phyloP scores from a whole-genome alignment of 2,113 vertebrate genomes.

The Natator depressus region DNA sequence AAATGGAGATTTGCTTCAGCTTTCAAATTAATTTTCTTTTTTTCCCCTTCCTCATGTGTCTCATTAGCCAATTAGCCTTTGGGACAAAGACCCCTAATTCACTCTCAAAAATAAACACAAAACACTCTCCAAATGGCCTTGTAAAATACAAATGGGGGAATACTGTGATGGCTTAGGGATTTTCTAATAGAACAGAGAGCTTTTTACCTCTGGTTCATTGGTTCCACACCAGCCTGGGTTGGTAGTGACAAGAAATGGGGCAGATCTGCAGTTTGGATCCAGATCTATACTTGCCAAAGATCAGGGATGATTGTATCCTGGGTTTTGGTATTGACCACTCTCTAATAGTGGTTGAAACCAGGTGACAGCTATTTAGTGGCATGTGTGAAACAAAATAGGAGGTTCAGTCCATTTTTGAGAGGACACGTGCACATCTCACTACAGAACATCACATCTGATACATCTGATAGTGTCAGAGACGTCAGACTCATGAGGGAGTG shows the following conservation, averaged over 20 bases:
- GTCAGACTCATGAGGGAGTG: background rate
- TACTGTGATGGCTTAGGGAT: background rate
- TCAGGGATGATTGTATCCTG: background rate
- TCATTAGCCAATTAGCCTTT: background rate
- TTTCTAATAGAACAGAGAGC: background rate
- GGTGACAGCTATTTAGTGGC: background rate
- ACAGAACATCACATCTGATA: accelerated
- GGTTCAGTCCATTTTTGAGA: background rate
- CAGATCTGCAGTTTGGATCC: background rate
- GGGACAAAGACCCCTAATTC: background rate
- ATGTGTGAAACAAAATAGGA: background rate
- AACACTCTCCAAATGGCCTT: background rate
- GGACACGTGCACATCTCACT: accelerated
- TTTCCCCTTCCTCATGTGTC: background rate
- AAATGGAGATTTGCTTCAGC: background rate
- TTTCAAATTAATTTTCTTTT: background rate
- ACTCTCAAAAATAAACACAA: background rate
- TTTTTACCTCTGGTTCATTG: accelerated
- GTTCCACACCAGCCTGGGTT: background rate
- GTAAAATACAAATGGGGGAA: background rate
- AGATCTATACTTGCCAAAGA: background rate
- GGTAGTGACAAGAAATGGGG: background rate
- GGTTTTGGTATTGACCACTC: background rate
- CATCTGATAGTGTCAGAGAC: background rate
- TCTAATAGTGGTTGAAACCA: background rate